These are phyloP conservation scores for Enteromius fasciolatus DNA, from an alignment of 2,797 vertebrate genomes.

Conservation along the genomic window DNA sequence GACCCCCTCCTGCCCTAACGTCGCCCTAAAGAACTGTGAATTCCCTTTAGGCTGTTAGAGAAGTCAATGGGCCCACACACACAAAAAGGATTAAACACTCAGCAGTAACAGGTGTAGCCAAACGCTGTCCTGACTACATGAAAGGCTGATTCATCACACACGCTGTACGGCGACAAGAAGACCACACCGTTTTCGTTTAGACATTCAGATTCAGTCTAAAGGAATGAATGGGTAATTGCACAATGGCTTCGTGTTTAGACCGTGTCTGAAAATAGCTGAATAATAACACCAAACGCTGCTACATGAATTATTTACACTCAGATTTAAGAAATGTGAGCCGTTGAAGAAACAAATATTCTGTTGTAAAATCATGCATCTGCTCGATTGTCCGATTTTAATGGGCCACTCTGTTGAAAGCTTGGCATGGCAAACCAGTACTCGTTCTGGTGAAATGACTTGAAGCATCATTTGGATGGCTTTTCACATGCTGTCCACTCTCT, in stretches of 20 bases:
- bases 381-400: conserved; percentile 69
- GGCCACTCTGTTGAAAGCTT: conserved; percentile 69
- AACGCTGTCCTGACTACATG: conserved; percentile 68
- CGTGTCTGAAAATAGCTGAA: conserved; percentile 21
- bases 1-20: conserved; percentile 57
- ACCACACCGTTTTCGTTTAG: conserved; percentile 47
- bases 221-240: conserved; percentile 39
- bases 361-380: conserved; percentile 62
- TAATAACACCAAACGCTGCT: neutral
- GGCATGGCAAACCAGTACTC: conserved; percentile 62
- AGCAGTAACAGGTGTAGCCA: conserved; percentile 78
- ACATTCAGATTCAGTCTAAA: conserved; percentile 35
- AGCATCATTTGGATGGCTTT: conserved; percentile 74
- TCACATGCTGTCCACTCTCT: conserved; percentile 72
- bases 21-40: conserved; percentile 65
- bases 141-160: conserved; percentile 52
- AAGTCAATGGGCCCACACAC: conserved; percentile 73
- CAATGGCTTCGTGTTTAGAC: conserved; percentile 23
- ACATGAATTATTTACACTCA: conserved; percentile 9
- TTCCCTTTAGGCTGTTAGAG: conserved; percentile 71
- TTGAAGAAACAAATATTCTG: conserved; percentile 28
- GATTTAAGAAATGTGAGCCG: neutral
- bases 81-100: conserved; percentile 79
- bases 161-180: conserved; percentile 50
- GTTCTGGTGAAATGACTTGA: conserved; percentile 72